Base-by-base conservation (phyloP, 2,113 vertebrate species). In the Zosterops japonicus region DNA sequence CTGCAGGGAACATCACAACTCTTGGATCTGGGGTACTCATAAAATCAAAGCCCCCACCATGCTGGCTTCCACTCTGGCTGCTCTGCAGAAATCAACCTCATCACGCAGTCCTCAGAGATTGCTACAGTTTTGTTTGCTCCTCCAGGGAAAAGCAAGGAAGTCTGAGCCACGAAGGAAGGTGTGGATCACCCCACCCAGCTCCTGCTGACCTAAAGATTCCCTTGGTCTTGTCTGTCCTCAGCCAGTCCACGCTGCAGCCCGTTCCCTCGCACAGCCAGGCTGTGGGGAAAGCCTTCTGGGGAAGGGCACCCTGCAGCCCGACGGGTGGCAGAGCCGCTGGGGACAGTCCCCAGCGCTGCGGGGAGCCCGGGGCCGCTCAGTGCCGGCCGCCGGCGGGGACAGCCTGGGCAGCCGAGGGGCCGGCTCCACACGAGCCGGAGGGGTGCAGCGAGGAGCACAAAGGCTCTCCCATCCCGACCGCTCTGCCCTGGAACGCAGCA, bases 401-500 rank as follows among this genome's bases (percentile, higher is more conserved):
- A 19, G 27, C n/a, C 8, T 0, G 46, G 60, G 8, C 0, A 90
- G 85, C 36, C 1, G 5, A 21, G 72, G 36, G 59, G 50, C 75
- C 44, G 89, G 83, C 64, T 72, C 20, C 6, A 12, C 61, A 10
- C 11, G 0, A 13, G 3, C 60, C 4, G 13, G 33, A 69, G 94
- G 44, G 80, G 8, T 2, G 89, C 93, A 87, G 56, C 4, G 2
- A 3, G 0, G 67, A 89, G 80, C 80, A 76, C 56, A 79, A 56
- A 91, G n/a, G 81, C 93, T 94, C 61, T 68, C 91, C 89, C 95
- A 75, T 78, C 83, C 89, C 28, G 86, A 80, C 91, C 4, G 44
- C 93, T 56, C 56, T 92, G 94, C 77, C 89, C 95, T 94, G 95
- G 93, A 95, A 94, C 36, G 55, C 84, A 89, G 72, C 74, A 69